Base-by-base conservation (phyloP, 2,888 invertebrate species). In the Cerceris ruficornis region DNA sequence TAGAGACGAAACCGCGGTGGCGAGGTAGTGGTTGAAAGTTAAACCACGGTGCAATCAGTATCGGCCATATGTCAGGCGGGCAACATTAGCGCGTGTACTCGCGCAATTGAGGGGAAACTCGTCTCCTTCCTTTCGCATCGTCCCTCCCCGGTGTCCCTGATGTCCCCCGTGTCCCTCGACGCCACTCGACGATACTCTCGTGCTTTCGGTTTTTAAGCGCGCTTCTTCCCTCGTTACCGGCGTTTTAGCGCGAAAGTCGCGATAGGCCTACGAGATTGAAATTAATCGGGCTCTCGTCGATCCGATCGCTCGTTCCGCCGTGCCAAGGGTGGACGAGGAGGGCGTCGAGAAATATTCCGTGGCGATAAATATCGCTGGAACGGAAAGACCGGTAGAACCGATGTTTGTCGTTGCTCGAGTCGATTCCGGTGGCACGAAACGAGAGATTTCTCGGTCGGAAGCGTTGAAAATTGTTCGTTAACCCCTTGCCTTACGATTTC, bases 61-160 rank as follows among this genome's bases (percentile, higher is more conserved):
- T 79, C 86, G 87, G 87, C 89, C 90, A 90, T 90, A 90, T 90
- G 90, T 89, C 87, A 86, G 85, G 59, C 75, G 79, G 81, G 75
- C 75, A 83, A 88, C 88, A 85, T 89, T 85, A 86, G 82, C 82
- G 86, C 82, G 85, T 62, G 64, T 69, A 71, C 75, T 68, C 66
- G 80, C 86, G 84, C 87, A 87, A 87, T 88, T 85, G 87, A 87
- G 88, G 88, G 89, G 88, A 88, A 88, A 81, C 79, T 75, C 49
- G 67, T 67, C 79, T 75, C 83, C 73, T 66, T 74, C 71, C 75
- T 79, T 77, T 82, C 76, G 71, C 55, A 57, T 57, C 28, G 41
- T 54, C 54, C 39, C 28, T 15, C n/a, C 14, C 11, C 17, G 7
- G 17, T 50, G 55, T 68, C 73, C 52, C 73, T 8, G 17, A 43